Base-by-base conservation (phyloP, 30 jellyfish, hydroid and myxozoan species). In the Morbakka virulenta region DNA sequence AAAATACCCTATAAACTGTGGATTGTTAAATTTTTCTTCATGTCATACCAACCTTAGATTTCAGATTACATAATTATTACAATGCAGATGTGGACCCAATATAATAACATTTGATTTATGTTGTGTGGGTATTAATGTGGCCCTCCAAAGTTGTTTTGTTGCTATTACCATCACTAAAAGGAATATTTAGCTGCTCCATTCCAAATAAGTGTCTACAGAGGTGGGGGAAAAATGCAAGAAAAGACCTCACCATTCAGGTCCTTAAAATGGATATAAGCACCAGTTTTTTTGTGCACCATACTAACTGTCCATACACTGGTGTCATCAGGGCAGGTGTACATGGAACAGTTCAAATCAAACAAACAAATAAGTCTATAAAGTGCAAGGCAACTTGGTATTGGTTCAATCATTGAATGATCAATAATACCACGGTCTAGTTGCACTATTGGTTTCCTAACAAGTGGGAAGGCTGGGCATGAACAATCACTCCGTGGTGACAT, bases 231-330 rank as follows among this genome's bases (percentile, higher is more conserved):
- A n/a, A n/a, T n/a, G n/a, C n/a, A n/a, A n/a, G n/a, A n/a, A n/a
- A n/a, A n/a, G n/a, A n/a, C n/a, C n/a, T n/a, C 47, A 93, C 99
- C 99, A 64, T 93, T 93, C 74, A 66, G 72, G 48, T 93, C 99
- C 35, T 69, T 73, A 69, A 93, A 86, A 30, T 75, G 90, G 50
- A 83, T 79, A 49, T 84, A 65, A 3, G 95, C 96, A 0, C 99
- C 97, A 32, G 99, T 85, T 50, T 77, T 87, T 67, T 93, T 93
- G 68, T 93, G 99, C 67, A 93, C 57, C 99, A 93, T 85, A 47
- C 80, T 80, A 34, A 86, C 91, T 24, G 86, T 35, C 99, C 99
- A 93, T 28, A 88, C 95, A 65, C 93, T 27, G 24, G 87, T 62
- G 17, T 93, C 99, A 69, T 86, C 87, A 41, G 21, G 13, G 28